phyloP scores from a whole-genome alignment of 1,140 invertebrate genomes.

The Globodera rostochiensis region DNA sequence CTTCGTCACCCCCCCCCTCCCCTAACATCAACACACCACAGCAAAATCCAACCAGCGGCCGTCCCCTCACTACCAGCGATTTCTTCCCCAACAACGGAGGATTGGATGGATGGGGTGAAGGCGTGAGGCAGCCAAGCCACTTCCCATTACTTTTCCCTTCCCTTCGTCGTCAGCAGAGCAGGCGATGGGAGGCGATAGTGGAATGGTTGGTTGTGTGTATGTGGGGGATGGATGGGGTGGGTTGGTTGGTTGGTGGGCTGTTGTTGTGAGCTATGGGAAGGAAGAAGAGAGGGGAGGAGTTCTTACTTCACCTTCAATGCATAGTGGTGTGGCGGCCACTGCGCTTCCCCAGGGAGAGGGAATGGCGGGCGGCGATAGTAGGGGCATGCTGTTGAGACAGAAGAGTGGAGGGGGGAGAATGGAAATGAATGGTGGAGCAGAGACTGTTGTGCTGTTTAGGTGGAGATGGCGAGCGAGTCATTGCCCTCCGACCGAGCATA shows the following conservation, averaged over 20 bases:
- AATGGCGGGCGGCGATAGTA: background rate
- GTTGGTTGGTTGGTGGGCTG: background rate
- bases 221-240: background rate
- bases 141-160: slow-evolving; percentile 5
- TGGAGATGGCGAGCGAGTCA: background rate
- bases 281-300: too few relatives aligned
- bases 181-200: background rate
- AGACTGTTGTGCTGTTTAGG: background rate
- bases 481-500: background rate
- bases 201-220: background rate
- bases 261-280: background rate
- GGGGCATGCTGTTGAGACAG: background rate
- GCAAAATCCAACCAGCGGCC: background rate
- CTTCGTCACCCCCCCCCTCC: background rate
- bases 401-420: background rate
- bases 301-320: background rate
- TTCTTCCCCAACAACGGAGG: background rate
- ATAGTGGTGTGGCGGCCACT: background rate
- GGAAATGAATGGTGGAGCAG: background rate
- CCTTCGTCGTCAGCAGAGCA: background rate
- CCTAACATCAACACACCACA: background rate
- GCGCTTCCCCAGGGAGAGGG: background rate
- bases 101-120: background rate
- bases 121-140: background rate
- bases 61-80: background rate